These are phyloP conservation scores for Paraplagusia blochii DNA, from an alignment of 2,113 vertebrate genomes.

Conservation along the genomic window DNA sequence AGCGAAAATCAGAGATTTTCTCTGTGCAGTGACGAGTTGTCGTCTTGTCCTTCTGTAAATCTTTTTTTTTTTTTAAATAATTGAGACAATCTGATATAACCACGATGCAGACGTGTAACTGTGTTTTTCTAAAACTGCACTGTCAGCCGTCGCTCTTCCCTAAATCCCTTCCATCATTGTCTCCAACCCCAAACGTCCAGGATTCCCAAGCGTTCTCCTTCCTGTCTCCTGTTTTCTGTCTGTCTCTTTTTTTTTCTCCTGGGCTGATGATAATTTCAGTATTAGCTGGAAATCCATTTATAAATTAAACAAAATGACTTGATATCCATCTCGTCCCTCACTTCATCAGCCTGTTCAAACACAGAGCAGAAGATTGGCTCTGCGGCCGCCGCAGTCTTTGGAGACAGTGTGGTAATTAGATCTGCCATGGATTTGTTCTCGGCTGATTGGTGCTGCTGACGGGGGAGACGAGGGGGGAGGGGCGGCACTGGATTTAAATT, in stretches of 20 bases:
- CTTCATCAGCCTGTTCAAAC: slow-evolving; percentile 99
- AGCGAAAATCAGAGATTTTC: no score
- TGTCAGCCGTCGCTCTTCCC: neutral
- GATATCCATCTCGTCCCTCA: slow-evolving; percentile 99
- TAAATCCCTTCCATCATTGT: neutral
- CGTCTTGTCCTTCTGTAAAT: no score
- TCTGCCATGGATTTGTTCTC: slow-evolving; percentile 98
- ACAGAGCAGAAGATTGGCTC: slow-evolving; percentile 94
- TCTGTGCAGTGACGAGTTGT: no score
- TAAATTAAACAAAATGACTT: slow-evolving; percentile 99
- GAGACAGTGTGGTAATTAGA: slow-evolving; percentile 99
- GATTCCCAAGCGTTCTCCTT: slow-evolving; percentile 31
- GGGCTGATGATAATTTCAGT: slow-evolving; percentile 96
- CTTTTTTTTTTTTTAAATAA: no score
- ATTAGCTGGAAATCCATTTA: slow-evolving; percentile 99
- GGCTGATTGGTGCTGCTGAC: slow-evolving; percentile 82
- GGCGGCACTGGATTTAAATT: slow-evolving; percentile 86
- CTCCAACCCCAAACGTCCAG: slow-evolving; percentile 27
- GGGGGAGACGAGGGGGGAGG: slow-evolving; percentile 7
- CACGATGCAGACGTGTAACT: no score
- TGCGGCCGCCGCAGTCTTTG: slow-evolving; percentile 88
- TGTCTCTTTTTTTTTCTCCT: slow-evolving; percentile 18
- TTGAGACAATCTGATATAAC: no score
- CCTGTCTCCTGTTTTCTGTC: neutral
- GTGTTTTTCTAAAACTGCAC: no score